Base-by-base conservation (phyloP, 2,113 vertebrate species). In the Hemicordylus capensis region DNA sequence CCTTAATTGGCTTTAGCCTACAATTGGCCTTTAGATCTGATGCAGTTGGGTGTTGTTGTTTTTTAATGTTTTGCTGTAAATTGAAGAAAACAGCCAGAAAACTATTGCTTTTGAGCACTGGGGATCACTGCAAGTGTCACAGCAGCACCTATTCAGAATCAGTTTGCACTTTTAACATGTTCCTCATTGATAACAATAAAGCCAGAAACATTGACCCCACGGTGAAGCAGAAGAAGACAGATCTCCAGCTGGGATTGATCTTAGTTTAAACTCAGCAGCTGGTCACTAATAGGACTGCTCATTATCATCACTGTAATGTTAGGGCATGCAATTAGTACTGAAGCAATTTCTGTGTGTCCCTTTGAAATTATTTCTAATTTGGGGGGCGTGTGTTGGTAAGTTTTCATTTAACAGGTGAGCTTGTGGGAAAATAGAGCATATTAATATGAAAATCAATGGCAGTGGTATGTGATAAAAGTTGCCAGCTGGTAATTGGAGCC, bases 371-470 rank as follows among this genome's bases (percentile, higher is more conserved):
- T 48, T 81, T 48, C 69, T 80, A 46, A 89, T 92, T 94, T 91
- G 66, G 76, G 90, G 88, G 88, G 74, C 19, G n/a, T 37, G 73
- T 39, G 63, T 73, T 92, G 63, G 28, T 76, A 88, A 39, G 66
- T 76, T 93, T 90, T 91, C 87, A 85, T 93, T n/a, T 92, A 92
- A 93, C 79, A 92, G 87, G 91, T 37, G 76, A 77, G 51, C 54
- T 88, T 81, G 82, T 78, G 85, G 48, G 80, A 78, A 94, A 93
- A 94, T 89, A 88, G 87, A 82, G 58, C 90, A 94, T 85, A 92
- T 94, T 88, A 95, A 93, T 95, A 93, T 93, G 87, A 92, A 94
- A 91, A 70, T 78, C 83, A 78, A 84, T 42, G 82, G 82, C 3
- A 19, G 66, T 90, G 66, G 87, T 58, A 91, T 48, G 80, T 31